Conservation (phyloP, 1,140 invertebrate genomes). For the Galendromus occidentalis region DNA sequence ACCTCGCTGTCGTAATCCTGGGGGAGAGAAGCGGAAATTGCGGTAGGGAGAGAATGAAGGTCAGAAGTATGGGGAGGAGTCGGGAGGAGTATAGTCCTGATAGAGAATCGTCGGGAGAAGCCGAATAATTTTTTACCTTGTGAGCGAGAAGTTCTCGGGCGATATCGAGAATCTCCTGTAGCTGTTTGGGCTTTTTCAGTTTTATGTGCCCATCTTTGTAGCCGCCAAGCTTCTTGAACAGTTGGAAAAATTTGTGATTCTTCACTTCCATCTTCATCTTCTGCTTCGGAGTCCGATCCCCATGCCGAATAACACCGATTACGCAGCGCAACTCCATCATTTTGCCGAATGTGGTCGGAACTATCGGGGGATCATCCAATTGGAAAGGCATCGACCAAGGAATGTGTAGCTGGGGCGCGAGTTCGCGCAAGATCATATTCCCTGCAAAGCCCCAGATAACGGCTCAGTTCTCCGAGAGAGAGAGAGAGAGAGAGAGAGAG, state of each 20-base stretch:
- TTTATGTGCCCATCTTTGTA: conserved; percentile 89
- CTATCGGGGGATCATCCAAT: conserved; percentile 91
- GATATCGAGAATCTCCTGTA: conserved; percentile 46
- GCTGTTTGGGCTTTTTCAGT: conserved; percentile 85
- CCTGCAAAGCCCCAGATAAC: conserved; percentile 10
- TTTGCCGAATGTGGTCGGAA: conserved; percentile 95
- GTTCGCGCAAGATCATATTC: conserved; percentile 73
- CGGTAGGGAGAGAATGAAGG: conserved; percentile 35
- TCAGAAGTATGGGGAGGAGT: too few species aligned
- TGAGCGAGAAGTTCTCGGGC: conserved; percentile 22
- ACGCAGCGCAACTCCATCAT: conserved; percentile 99
- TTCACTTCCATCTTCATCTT: conserved; percentile 99
- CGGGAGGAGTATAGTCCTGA: too few species aligned
- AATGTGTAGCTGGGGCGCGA: conserved; percentile 84
- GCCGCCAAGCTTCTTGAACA: conserved; percentile 93
- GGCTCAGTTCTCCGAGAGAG: too few species aligned
- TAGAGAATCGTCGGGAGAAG: too few species aligned
- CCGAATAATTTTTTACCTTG: too few species aligned
- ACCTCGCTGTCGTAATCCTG: conserved; percentile 64
- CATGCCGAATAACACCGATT: conserved; percentile 92
- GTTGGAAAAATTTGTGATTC: conserved; percentile 95
- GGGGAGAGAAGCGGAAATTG: conserved; percentile 41
- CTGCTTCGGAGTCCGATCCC: conserved; percentile 96
- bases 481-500: too few species aligned
- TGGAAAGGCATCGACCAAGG: conserved; percentile 92